phyloP scores from a whole-genome alignment of 2,797 vertebrate genomes.

The Delichon dasypus region DNA sequence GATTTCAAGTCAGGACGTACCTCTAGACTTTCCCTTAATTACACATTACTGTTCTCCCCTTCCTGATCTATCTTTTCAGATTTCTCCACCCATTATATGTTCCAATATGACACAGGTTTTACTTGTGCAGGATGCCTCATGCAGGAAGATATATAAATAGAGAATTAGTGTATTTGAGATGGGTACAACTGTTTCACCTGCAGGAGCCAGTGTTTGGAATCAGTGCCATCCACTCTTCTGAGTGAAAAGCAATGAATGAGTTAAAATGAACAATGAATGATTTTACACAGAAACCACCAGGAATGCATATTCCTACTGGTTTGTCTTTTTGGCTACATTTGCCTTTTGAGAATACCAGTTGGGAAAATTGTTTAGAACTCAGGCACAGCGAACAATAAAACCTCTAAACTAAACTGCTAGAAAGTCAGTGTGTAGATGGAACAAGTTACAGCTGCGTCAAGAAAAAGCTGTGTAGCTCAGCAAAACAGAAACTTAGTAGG shows the following conservation, averaged over 20 bases:
- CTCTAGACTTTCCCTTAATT: background rate
- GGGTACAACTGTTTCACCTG: background rate
- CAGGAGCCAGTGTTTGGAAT: background rate
- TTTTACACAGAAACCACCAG: constrained; percentile 59
- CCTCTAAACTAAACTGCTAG: constrained; percentile 1
- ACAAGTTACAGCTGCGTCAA: background rate
- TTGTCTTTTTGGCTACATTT: constrained; percentile 42
- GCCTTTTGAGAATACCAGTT: constrained; percentile 53
- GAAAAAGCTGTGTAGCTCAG: background rate
- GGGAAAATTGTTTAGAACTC: constrained; percentile 49
- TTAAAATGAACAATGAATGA: constrained; percentile 57
- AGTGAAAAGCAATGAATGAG: constrained; percentile 23
- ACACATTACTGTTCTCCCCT: background rate
- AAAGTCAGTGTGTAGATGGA: background rate
- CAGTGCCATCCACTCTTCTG: background rate
- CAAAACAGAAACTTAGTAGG: background rate
- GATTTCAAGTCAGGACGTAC: background rate
- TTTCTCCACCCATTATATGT: background rate
- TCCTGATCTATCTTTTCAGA: background rate
- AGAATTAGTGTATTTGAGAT: background rate
- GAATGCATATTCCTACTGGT: constrained; percentile 50
- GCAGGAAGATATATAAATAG: background rate
- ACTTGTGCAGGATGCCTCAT: background rate
- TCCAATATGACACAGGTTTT: background rate
- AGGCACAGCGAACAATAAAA: constrained; percentile 35